These are phyloP conservation scores for Cheilosia vulpina DNA, from an alignment of 2,888 invertebrate genomes.

Conservation along the genomic window DNA sequence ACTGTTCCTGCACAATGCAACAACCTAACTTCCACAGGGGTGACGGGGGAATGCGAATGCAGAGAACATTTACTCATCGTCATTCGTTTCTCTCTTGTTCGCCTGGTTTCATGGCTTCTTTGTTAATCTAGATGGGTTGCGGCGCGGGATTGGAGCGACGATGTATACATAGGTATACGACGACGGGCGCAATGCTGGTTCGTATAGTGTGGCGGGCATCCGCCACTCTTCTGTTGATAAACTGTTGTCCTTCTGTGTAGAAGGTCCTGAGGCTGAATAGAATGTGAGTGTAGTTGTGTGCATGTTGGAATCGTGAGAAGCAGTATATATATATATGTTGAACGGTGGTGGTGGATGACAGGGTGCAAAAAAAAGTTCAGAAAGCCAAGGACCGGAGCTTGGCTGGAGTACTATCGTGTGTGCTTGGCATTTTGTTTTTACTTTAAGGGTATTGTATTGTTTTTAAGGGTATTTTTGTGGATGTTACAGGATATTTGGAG, in stretches of 20 bases:
- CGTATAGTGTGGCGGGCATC: constrained; percentile 41
- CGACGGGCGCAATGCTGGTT: constrained; percentile 14
- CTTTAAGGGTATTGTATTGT: constrained; percentile 41
- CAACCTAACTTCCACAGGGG: constrained; percentile 45
- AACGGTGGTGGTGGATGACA: constrained; percentile 57
- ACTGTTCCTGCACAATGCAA: constrained; percentile 60
- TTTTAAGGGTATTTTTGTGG: constrained; percentile 71
- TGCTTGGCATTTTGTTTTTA: constrained; percentile 62
- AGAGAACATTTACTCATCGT: constrained; percentile 41
- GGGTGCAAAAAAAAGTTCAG: constrained; percentile 60
- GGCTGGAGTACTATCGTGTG: constrained; percentile 70
- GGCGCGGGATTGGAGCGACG: not conserved
- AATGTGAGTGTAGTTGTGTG: not conserved
- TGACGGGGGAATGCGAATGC: constrained; percentile 28
- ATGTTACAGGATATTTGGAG: constrained; percentile 74
- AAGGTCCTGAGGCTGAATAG: constrained; percentile 32
- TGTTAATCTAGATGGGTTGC: constrained; percentile 60
- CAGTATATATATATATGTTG: constrained; percentile 5
- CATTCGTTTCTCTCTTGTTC: constrained; percentile 29
- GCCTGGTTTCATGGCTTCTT: constrained; percentile 68
- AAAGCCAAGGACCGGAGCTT: constrained; percentile 75
- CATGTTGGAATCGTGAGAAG: not conserved
- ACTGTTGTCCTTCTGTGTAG: constrained; percentile 46
- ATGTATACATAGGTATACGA: constrained; percentile 12
- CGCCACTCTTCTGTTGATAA: constrained; percentile 56